Evolutionary conservation across 2,888 invertebrate species (phyloP).

Genomic region (Apoderus coryli): DNA sequence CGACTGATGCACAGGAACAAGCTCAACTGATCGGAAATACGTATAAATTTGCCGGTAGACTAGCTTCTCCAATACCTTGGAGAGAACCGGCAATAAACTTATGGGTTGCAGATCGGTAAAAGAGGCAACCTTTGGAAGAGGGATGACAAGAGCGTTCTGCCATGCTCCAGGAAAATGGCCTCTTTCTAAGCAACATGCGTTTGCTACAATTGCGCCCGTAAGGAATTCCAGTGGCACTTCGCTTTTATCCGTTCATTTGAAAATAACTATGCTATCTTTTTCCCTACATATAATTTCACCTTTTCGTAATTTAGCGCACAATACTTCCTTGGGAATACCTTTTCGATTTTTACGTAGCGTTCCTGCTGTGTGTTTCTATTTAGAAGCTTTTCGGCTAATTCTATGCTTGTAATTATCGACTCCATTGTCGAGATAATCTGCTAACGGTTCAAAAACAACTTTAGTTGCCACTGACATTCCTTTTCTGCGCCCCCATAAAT

Average conservation of each 20-base stretch:
- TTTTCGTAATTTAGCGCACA: constrained; percentile 15
- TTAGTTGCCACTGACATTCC: constrained; percentile 8
- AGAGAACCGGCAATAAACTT: no score
- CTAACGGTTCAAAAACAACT: constrained; percentile 7
- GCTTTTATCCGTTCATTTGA: constrained; percentile 21
- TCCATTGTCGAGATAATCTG: constrained; percentile 7
- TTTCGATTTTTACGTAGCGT: constrained; percentile 20
- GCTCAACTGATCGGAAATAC: no score
- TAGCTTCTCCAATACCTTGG: no score
- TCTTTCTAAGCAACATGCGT: constrained; percentile 8
- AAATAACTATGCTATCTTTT: constrained; percentile 15
- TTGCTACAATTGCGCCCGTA: constrained; percentile 8
- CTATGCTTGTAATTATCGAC: constrained; percentile 15
- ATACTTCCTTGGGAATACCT: constrained; percentile 18
- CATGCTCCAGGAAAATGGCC: no score
- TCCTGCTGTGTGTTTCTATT: constrained; percentile 20
- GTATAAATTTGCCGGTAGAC: no score
- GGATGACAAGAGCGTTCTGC: no score
- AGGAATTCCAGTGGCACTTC: constrained; percentile 10
- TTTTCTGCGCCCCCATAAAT: constrained; percentile 11
- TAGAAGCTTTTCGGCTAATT: constrained; percentile 13
- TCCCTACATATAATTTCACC: constrained; percentile 7
- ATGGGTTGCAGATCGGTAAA: no score
- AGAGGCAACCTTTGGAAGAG: no score
- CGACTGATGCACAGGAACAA: no score